Percentiles rank a stretch among this genome's conserved stretches.
Conservation (phyloP, 2,113 vertebrate species). For the Monarcha castaneiventris region DNA sequence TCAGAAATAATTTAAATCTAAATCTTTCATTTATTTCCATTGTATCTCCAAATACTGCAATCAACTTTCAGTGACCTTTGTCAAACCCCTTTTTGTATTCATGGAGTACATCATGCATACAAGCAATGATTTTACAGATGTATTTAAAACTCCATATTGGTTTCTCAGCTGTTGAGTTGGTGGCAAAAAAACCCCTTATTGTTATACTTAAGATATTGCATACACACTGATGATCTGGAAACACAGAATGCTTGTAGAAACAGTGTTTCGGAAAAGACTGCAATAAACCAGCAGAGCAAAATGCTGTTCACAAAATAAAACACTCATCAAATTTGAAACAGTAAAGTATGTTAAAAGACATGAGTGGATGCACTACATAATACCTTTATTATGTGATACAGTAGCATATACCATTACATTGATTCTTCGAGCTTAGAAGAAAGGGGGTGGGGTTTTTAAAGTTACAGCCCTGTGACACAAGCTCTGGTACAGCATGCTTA, state of each 20-base stretch:
- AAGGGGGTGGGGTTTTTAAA: neutral
- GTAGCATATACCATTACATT: neutral
- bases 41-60: neutral
- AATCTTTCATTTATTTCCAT: constrained; percentile 3
- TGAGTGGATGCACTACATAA: neutral
- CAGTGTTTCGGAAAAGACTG: neutral
- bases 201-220: neutral
- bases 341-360: neutral
- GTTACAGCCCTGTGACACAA: neutral
- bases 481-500: neutral
- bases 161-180: neutral
- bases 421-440: neutral
- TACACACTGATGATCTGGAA: neutral
- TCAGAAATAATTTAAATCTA: neutral
- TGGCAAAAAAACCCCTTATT: neutral
- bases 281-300: neutral
- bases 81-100: neutral
- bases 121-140: neutral
- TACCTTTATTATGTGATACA: neutral
- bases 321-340: neutral
- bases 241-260: neutral
- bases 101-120: neutral
- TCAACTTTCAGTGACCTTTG: constrained; percentile 18
- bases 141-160: neutral
- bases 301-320: neutral